Percentiles rank a stretch among this genome's conserved stretches.
Conservation (phyloP, 2,888 invertebrate genomes). For the Eupithecia vulgata region DNA sequence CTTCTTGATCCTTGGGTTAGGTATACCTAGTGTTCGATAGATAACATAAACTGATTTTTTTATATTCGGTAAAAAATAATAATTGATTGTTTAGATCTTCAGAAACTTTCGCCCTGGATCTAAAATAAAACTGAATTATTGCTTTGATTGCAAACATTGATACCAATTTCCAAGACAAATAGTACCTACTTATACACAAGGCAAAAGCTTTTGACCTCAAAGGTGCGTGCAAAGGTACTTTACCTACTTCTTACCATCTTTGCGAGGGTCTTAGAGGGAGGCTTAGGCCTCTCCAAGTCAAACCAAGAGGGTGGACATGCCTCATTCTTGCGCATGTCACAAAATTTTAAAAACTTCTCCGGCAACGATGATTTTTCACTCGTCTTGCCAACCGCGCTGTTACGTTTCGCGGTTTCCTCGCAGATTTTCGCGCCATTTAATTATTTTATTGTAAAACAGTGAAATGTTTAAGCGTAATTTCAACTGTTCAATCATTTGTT, state of each 20-base stretch:
- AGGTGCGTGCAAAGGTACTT: conserved; percentile 6
- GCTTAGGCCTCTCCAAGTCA: conserved; percentile 25
- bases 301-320: conserved; percentile 34
- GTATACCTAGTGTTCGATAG: too few relatives aligned
- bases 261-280: conserved; percentile 7
- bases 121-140: neutral
- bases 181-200: neutral
- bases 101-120: too few relatives aligned
- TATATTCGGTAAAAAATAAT: too few relatives aligned
- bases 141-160: neutral
- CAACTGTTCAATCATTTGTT: neutral
- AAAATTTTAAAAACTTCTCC: conserved; percentile 51
- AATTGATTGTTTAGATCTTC: too few relatives aligned
- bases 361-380: conserved; percentile 56
- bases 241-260: conserved; percentile 5
- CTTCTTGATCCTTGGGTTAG: too few relatives aligned
- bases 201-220: conserved; percentile 7
- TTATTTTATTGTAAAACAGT: conserved; percentile 23
- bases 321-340: conserved; percentile 65
- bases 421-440: conserved; percentile 52
- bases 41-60: too few relatives aligned
- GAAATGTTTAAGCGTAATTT: neutral
- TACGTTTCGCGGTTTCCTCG: conserved; percentile 68
- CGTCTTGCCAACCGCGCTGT: conserved; percentile 55
- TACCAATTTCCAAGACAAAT: neutral